Percentiles rank a stretch among this genome's conserved stretches.
These are phyloP conservation scores for Hemaris fuciformis DNA, from an alignment of 2,888 invertebrate species.

Conservation along the genomic window DNA sequence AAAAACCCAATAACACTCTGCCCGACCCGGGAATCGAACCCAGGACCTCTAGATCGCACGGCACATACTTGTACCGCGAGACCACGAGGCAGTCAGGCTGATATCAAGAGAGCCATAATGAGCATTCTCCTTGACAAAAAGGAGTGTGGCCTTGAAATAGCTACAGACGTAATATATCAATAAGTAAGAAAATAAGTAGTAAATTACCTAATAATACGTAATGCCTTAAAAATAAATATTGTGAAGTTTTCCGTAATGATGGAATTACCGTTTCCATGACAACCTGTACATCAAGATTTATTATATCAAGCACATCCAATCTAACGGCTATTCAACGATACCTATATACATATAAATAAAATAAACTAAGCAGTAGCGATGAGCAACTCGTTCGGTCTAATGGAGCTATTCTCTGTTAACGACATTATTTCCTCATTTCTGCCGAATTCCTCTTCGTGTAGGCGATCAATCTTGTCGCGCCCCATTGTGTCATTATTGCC, in stretches of 20 bases:
- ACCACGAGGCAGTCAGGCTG: too few relatives aligned
- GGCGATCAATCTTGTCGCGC: slow-evolving; percentile 45
- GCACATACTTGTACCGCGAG: too few relatives aligned
- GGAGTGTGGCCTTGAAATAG: too few relatives aligned
- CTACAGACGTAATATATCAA: too few relatives aligned
- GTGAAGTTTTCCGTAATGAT: not conserved
- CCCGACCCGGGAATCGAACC: too few relatives aligned
- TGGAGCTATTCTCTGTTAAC: slow-evolving; percentile 45
- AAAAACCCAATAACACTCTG: too few relatives aligned
- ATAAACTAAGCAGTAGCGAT: slow-evolving; percentile 29
- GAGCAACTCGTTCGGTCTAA: slow-evolving; percentile 41
- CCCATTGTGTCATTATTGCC: slow-evolving; percentile 29
- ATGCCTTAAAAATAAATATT: too few relatives aligned
- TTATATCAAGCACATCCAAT: not conserved
- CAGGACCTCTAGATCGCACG: too few relatives aligned
- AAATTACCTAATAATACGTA: too few relatives aligned
- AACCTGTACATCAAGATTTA: not conserved
- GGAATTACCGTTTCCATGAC: not conserved
- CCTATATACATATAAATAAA: slow-evolving; percentile 9
- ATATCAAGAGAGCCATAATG: too few relatives aligned
- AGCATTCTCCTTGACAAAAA: too few relatives aligned
- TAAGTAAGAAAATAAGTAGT: too few relatives aligned
- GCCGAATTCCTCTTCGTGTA: slow-evolving; percentile 33
- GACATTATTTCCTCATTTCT: slow-evolving; percentile 49
- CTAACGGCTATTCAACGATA: not conserved